Evolutionary conservation across 2,797 vertebrate species (phyloP).

Genomic region (Megalops cyprinoides): DNA sequence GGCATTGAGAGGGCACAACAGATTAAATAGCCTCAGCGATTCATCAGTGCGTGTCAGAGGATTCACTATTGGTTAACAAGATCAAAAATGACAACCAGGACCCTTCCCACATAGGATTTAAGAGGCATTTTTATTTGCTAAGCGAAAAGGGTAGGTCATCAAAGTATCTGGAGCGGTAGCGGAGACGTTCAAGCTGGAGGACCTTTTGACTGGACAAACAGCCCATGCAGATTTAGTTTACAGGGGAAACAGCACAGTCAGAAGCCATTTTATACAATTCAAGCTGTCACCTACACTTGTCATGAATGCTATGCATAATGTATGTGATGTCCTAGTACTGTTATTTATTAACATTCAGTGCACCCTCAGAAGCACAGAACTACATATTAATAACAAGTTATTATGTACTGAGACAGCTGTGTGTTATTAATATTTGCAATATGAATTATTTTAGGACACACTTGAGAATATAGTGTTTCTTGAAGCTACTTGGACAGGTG

Average conservation of each 20-base stretch:
- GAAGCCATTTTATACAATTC: neutral
- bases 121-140: constrained; percentile 31
- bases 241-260: neutral
- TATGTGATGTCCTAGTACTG: neutral
- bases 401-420: neutral
- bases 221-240: neutral
- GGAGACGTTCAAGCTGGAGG: constrained; percentile 40
- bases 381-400: neutral
- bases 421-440: neutral
- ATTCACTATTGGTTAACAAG: constrained; percentile 18
- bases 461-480: neutral
- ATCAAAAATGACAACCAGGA: constrained; percentile 1
- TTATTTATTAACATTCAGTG: neutral
- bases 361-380: neutral
- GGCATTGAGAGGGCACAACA: neutral
- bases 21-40: neutral
- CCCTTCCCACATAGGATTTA: constrained; percentile 5
- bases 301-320: neutral
- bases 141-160: constrained; percentile 33
- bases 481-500: neutral
- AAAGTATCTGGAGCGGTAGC: constrained; percentile 6
- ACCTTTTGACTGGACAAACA: constrained; percentile 40
- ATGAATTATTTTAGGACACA: neutral
- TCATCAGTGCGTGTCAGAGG: neutral
- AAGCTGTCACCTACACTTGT: neutral